These are phyloP conservation scores for Anthrax anthrax DNA, from an alignment of 2,888 invertebrate species.

Conservation along the genomic window DNA sequence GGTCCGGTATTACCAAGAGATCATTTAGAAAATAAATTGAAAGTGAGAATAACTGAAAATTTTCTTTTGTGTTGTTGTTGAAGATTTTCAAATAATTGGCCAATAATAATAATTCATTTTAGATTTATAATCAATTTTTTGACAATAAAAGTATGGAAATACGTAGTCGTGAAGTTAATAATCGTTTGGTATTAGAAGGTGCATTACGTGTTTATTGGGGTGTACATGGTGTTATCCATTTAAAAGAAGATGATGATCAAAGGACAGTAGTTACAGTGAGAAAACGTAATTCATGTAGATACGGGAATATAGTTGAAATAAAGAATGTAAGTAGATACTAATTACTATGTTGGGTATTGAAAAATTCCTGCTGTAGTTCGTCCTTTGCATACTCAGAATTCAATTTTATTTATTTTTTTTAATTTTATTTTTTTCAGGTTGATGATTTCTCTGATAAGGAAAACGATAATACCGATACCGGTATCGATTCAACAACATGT, in stretches of 20 bases:
- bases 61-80: no score
- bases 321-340: slow-evolving; percentile 15
- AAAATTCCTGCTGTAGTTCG: no score
- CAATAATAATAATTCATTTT: slow-evolving; percentile 9
- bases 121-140: slow-evolving; percentile 60
- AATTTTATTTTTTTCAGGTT: slow-evolving; percentile 9
- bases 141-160: slow-evolving; percentile 60
- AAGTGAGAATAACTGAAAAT: slow-evolving; percentile 26
- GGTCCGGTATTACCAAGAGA: slow-evolving; percentile 43
- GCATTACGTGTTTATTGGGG: slow-evolving; percentile 71
- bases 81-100: background rate
- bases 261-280: slow-evolving; percentile 54
- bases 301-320: slow-evolving; percentile 24
- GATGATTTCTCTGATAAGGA: slow-evolving; percentile 31
- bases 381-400: no score
- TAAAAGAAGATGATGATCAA: slow-evolving; percentile 72
- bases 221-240: slow-evolving; percentile 61
- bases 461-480: slow-evolving; percentile 29
- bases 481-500: slow-evolving; percentile 26
- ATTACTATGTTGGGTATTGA: no score
- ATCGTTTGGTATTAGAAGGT: slow-evolving; percentile 61
- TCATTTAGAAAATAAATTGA: slow-evolving; percentile 59
- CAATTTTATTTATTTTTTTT: background rate
- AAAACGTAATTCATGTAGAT: slow-evolving; percentile 51
- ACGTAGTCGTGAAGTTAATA: slow-evolving; percentile 60